phyloP scores from a whole-genome alignment of 2,888 invertebrate genomes.

The Venusia cambrica region DNA sequence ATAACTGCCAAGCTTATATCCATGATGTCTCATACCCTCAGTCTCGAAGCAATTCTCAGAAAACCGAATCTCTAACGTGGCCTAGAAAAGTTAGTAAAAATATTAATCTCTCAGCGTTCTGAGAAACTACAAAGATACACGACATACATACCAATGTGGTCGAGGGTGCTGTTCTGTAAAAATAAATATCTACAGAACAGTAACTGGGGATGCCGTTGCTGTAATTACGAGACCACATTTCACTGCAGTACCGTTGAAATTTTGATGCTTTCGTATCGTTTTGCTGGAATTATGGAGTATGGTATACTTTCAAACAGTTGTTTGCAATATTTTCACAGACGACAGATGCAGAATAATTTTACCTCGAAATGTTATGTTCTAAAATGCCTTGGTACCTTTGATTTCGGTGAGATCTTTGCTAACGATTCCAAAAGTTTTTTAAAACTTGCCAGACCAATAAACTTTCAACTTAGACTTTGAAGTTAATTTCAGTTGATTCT shows the following conservation, averaged over 20 bases:
- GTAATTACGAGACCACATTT: not conserved
- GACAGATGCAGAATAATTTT: too few species aligned
- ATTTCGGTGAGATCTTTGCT: too few species aligned
- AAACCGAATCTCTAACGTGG: too few species aligned
- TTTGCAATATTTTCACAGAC: slow-evolving; percentile 1
- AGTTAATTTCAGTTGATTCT: slow-evolving; percentile 6
- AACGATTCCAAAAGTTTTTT: slow-evolving; percentile 9
- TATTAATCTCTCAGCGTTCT: not conserved
- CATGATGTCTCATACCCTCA: too few species aligned
- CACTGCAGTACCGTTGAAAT: not conserved
- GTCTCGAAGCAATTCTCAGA: too few species aligned
- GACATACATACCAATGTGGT: not conserved
- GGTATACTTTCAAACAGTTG: slow-evolving; percentile 1
- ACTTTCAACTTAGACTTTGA: slow-evolving; percentile 10
- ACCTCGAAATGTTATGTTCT: too few species aligned
- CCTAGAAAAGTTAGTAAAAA: slow-evolving; percentile 2
- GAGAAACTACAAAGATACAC: not conserved
- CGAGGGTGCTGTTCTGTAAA: not conserved
- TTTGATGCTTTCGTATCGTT: not conserved
- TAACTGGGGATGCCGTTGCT: slow-evolving; percentile 2
- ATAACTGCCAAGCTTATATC: too few species aligned
- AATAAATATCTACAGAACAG: not conserved
- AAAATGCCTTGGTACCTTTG: too few species aligned
- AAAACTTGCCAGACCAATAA: slow-evolving; percentile 26
- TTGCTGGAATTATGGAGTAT: not conserved